Evolutionary conservation across 2,888 invertebrate genomes (phyloP).

Genomic region (Eutolmus rufibarbis): DNA sequence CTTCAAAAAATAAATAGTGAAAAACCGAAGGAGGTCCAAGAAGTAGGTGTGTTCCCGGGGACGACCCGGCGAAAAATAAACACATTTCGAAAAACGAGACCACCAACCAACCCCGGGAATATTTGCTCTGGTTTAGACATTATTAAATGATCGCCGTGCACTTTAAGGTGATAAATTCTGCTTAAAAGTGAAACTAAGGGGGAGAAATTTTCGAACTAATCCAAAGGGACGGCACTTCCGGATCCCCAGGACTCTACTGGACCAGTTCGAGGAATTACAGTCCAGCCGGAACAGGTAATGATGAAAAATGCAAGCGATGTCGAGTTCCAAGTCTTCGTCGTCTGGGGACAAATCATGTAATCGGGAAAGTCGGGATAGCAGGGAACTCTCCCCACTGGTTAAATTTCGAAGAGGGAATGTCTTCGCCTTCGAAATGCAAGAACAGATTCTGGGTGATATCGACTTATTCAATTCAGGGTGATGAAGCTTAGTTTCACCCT

Average conservation of each 20-base stretch:
- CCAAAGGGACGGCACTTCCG: neutral
- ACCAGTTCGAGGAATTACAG: neutral
- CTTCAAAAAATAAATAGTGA: neutral
- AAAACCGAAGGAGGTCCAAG: neutral
- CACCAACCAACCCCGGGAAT: neutral
- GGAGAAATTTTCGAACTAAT: neutral
- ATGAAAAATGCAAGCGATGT: neutral
- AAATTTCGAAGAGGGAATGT: neutral
- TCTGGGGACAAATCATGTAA: neutral
- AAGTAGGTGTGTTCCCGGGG: neutral
- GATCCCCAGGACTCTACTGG: neutral
- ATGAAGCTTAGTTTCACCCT: neutral
- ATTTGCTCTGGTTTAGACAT: slow-evolving; percentile 7
- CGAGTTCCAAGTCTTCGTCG: neutral
- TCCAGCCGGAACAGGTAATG: neutral
- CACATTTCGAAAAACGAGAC: neutral
- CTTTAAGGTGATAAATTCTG: slow-evolving; percentile 11
- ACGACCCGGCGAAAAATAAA: neutral
- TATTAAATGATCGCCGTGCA: neutral
- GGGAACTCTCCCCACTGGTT: neutral
- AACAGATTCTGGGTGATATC: neutral
- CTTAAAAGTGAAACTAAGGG: slow-evolving; percentile 1
- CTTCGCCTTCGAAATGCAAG: neutral
- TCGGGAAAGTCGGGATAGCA: neutral
- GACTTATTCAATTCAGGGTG: neutral